Percentiles rank a stretch among this genome's conserved stretches.
Conservation (phyloP, 2,888 invertebrate genomes). For the Acanthosepion pharaonis region DNA sequence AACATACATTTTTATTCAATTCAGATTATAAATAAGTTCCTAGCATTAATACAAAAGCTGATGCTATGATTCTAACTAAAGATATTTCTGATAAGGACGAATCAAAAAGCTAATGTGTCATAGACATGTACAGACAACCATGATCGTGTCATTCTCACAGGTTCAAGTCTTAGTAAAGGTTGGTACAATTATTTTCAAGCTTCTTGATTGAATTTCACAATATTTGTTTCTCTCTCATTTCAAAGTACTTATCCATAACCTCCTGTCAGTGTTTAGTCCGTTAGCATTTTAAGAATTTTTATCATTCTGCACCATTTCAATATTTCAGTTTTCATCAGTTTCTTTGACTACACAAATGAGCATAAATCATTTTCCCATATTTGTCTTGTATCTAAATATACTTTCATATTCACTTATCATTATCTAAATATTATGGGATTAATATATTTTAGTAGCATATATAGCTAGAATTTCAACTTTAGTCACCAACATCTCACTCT, state of each 20-base stretch:
- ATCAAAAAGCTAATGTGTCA: not conserved
- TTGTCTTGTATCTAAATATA: too few species aligned
- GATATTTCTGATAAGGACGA: not conserved
- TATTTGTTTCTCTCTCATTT: too few species aligned
- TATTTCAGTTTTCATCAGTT: too few species aligned
- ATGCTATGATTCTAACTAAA: not conserved
- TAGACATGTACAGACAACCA: not conserved
- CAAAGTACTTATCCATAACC: too few species aligned
- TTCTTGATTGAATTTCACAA: not conserved
- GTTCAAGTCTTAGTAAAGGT: not conserved
- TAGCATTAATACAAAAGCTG: not conserved
- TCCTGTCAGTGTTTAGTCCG: not conserved
- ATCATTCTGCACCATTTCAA: too few species aligned
- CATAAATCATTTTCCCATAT: too few species aligned
- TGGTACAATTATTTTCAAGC: not conserved
- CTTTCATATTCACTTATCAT: too few species aligned
- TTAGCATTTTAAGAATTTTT: not conserved
- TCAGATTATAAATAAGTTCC: conserved; percentile 7
- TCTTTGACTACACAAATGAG: too few species aligned
- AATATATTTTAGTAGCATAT: too few species aligned
- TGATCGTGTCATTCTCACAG: not conserved
- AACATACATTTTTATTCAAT: not conserved
- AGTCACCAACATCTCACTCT: too few species aligned
- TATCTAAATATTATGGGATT: too few species aligned
- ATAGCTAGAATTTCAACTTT: too few species aligned